Evolutionary conservation across 2,113 vertebrate species (phyloP), one percentile per base, ranked within the genome.

Genomic region (Chitala chitala): DNA sequence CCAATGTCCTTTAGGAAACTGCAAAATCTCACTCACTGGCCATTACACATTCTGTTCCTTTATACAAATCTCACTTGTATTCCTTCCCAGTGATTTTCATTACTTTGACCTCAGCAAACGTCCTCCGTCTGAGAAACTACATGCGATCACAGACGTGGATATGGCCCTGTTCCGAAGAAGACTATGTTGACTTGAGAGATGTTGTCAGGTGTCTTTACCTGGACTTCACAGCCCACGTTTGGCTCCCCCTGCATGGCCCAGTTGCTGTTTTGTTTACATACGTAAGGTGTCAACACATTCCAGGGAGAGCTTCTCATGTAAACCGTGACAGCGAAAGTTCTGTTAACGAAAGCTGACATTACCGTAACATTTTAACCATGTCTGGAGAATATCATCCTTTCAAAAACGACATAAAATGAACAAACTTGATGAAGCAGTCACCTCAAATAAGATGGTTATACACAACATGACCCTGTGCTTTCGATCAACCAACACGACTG

Each of bases 1-100:
- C 64, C 64, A 44, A n/a, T 48, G 5, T 38, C 64, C 64, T 68
- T 68, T 12, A 68, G 64, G 9, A 68, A 44, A 29, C 33, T 42
- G 9, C 44, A 7, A 40, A 66, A 66, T 29, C n/a, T n/a, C n/a
- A n/a, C n/a, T n/a, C n/a, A 31, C 5, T 38, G 64, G 42, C 44
- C 64, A 46, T 46, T 68, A 22, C 42, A 3, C 29, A 20, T 68
- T 68, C 64, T 42, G 64, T 48, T 26, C 64, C 40, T 68, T 48
- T 5, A 65, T 4, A n/a, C 38, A 26, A 46, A 68, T 8, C 20
- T 51, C 7, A 8, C 48, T 51, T 51, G 48, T 20, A 51, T 51
- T 51, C 20, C 12, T 20, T 3, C 7, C 5, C 64, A 48, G 42
- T 68, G 29, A 31, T 68, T 42, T 48, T 46, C 2, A n/a, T n/a